Evolutionary conservation across 1,140 invertebrate genomes (phyloP).

Genomic region (Sycophaga agraensis): DNA sequence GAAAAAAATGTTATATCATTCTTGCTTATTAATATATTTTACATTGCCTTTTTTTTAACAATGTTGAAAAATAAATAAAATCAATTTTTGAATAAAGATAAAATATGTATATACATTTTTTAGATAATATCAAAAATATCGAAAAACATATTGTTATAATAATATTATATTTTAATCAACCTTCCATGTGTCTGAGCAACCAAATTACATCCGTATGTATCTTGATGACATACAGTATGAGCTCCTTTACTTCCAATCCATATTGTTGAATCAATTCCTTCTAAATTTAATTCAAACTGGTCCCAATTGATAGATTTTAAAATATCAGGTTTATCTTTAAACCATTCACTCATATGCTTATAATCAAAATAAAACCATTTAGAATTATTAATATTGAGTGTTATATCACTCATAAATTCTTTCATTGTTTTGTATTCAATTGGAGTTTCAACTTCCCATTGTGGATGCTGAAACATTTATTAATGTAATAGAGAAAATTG

Average conservation of each 20-base stretch:
- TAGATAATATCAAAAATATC: slow-evolving; percentile 21
- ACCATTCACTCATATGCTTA: slow-evolving; percentile 75
- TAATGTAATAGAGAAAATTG: slow-evolving; percentile 17
- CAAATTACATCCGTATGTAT: slow-evolving; percentile 93
- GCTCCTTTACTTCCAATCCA: slow-evolving; percentile 89
- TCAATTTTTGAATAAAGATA: not conserved
- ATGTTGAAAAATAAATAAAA: slow-evolving; percentile 3
- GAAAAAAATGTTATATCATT: not conserved
- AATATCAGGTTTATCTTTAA: slow-evolving; percentile 63
- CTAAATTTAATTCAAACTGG: slow-evolving; percentile 73
- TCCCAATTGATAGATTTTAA: slow-evolving; percentile 72
- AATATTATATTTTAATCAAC: no score
- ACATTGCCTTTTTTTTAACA: not conserved
- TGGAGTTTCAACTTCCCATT: slow-evolving; percentile 73
- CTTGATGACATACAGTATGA: slow-evolving; percentile 91
- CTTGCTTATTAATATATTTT: slow-evolving; percentile 18
- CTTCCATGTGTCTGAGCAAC: slow-evolving; percentile 85
- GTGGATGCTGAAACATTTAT: slow-evolving; percentile 66
- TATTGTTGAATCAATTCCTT: slow-evolving; percentile 73
- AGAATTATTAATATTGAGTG: slow-evolving; percentile 42
- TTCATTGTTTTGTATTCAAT: slow-evolving; percentile 61
- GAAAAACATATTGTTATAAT: not conserved
- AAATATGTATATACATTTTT: not conserved
- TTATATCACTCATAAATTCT: slow-evolving; percentile 62
- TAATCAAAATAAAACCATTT: slow-evolving; percentile 84